A percentile compares a stretch with the other conserved stretches of the same genome.
Evolutionary conservation across 2,888 invertebrate genomes (phyloP).

Genomic region (Drosophila nr. fundita): DNA sequence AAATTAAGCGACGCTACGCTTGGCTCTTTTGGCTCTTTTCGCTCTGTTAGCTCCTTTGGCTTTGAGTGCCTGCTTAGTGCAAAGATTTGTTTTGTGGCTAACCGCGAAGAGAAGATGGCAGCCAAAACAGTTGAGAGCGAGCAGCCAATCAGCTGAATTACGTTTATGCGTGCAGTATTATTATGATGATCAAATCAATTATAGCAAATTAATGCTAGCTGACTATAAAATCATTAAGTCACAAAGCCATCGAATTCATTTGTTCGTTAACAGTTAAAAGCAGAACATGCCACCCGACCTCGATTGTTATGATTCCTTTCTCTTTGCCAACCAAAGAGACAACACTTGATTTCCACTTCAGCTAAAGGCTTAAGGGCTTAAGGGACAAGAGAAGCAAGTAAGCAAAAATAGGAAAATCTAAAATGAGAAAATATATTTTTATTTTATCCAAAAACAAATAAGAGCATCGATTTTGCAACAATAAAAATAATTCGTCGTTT

Average conservation of each 20-base stretch:
- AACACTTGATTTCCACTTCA: not conserved
- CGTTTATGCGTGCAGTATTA: constrained; percentile 28
- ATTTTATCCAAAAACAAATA: not conserved
- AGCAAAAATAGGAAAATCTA: not conserved
- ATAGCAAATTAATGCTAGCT: not conserved
- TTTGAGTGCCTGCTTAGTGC: constrained; percentile 60
- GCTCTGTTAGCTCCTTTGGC: constrained; percentile 27
- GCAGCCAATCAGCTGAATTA: not conserved
- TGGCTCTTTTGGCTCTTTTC: constrained; percentile 25
- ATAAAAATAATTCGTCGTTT: not conserved
- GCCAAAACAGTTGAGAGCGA: constrained; percentile 1
- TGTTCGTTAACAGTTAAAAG: not conserved
- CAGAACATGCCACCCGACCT: too few relatives aligned
- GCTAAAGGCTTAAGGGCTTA: not conserved
- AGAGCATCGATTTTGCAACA: not conserved
- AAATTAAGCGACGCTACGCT: constrained; percentile 63
- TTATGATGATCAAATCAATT: constrained; percentile 13
- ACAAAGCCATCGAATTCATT: not conserved
- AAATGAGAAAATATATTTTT: not conserved
- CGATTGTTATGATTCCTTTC: not conserved
- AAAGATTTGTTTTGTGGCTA: constrained; percentile 63
- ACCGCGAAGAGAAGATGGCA: constrained; percentile 2
- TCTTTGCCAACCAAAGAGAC: not conserved
- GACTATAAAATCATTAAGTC: not conserved
- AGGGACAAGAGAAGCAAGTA: too few relatives aligned